A percentile compares a stretch with the other conserved stretches of the same genome.
Conservation (phyloP, 2,888 invertebrate species). For the Thelaira solivaga region DNA sequence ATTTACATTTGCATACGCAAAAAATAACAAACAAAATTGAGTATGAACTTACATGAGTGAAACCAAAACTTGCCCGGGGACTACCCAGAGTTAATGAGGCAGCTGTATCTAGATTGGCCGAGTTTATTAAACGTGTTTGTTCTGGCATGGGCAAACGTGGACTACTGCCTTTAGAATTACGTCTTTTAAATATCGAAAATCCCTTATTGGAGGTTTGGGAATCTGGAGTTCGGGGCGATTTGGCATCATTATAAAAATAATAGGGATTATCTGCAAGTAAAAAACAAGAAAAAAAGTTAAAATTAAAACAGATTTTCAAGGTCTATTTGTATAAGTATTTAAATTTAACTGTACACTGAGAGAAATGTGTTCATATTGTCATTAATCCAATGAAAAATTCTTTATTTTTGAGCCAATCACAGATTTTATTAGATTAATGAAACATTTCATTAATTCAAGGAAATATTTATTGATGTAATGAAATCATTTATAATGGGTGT, state of each 20-base stretch:
- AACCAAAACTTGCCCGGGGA: conserved; percentile 75
- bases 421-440: no score
- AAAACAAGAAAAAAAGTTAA: background rate
- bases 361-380: no score
- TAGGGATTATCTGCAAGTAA: conserved; percentile 75
- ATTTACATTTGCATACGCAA: background rate
- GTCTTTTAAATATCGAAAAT: conserved; percentile 75
- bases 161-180: conserved; percentile 75
- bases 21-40: no score
- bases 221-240: conserved; percentile 76
- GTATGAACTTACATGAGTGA: conserved; percentile 71
- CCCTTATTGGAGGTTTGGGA: conserved; percentile 73
- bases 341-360: no score
- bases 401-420: no score
- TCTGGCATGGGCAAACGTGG: conserved; percentile 71
- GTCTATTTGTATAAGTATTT: no score
- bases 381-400: background rate
- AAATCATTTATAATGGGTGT: no score
- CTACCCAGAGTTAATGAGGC: conserved; percentile 75
- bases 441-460: no score
- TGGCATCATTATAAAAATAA: conserved; percentile 76
- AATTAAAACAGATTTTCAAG: no score
- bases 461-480: no score
- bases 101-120: conserved; percentile 75
- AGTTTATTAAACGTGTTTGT: conserved; percentile 74